Base-by-base conservation (phyloP, 2,888 invertebrate genomes). In the Heteropelma amictum region DNA sequence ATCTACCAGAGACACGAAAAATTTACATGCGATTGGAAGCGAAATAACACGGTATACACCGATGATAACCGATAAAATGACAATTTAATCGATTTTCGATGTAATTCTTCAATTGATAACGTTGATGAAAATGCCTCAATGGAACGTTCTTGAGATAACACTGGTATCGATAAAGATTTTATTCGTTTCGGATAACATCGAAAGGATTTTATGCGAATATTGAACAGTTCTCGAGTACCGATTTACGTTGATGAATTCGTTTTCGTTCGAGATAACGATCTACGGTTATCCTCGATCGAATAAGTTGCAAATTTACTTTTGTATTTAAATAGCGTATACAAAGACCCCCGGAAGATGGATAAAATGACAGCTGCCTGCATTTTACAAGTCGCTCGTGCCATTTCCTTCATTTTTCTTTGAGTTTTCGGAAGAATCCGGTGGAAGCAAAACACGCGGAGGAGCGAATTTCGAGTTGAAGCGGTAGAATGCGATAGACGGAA, bases 21-120 rank as follows among this genome's bases (percentile, higher is more conserved):
- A 60, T 60, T 60, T 42, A 42, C 42, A 30, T 45, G 28, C 30
- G 35, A 60, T 60, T 42, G 28, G 30, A 45, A 58, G 14, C 7
- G 38, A 26, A 56, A 58, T 19, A 17, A 28, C 7, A 35, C 54
- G 19, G 28, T 6, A 30, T 5, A 28, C 19, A 42, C 19, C 4
- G 58, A 60, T 60, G 42, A 30, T 7, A 6, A 7, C 2, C 19
- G 56, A 58, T 42, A 60, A 21, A 14, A 8, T 7, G 42, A 58
- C 42, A 40, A 42, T 17, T 58, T 6, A 58, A 58, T 42, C 28
- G 14, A 30, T 42, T 30, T 30, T 30, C 12, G 5, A 42, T 17
- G 12, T 19, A 42, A n/a, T n/a, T 19, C 28, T 17, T 12, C 58
- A 19, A 45, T 45, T 19, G 58, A 17, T 60, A 60, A 60, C 1